Evolutionary conservation across 2,888 invertebrate genomes (phyloP).

Genomic region (Keiferia lycopersicella): DNA sequence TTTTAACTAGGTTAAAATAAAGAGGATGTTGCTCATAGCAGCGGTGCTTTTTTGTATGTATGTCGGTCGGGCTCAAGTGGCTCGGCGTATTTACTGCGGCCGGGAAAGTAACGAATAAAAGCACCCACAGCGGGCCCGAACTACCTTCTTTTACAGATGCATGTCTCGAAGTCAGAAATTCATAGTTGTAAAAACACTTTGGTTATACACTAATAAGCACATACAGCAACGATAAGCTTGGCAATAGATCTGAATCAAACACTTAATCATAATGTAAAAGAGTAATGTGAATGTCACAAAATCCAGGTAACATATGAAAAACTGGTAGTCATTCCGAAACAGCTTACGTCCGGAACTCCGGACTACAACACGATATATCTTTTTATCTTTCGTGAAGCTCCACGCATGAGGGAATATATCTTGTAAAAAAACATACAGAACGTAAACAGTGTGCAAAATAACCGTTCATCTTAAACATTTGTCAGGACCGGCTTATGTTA

Average conservation of each 20-base stretch:
- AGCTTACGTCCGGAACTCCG: constrained; percentile 40
- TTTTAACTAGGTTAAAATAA: constrained; percentile 43
- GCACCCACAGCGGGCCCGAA: no score
- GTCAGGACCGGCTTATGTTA: constrained; percentile 76
- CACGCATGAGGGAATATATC: constrained; percentile 50
- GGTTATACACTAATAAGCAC: no score
- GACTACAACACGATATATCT: constrained; percentile 48
- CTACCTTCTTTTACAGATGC: no score
- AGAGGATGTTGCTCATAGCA: constrained; percentile 23
- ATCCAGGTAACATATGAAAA: constrained; percentile 44
- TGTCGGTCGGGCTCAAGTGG: neutral
- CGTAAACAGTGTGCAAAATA: constrained; percentile 73
- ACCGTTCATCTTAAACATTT: constrained; percentile 79
- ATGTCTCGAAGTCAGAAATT: no score
- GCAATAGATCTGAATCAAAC: constrained; percentile 25
- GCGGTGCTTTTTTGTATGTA: constrained; percentile 12
- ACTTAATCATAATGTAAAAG: constrained; percentile 25
- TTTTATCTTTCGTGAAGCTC: constrained; percentile 54
- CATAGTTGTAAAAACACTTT: no score
- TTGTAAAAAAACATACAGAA: constrained; percentile 58
- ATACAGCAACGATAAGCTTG: no score
- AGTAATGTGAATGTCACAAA: constrained; percentile 35
- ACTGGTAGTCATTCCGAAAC: constrained; percentile 51
- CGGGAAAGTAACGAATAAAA: no score
- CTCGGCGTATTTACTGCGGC: no score